Evolutionary conservation across 2,888 invertebrate genomes (phyloP).

Genomic region (Cryptops parisi): DNA sequence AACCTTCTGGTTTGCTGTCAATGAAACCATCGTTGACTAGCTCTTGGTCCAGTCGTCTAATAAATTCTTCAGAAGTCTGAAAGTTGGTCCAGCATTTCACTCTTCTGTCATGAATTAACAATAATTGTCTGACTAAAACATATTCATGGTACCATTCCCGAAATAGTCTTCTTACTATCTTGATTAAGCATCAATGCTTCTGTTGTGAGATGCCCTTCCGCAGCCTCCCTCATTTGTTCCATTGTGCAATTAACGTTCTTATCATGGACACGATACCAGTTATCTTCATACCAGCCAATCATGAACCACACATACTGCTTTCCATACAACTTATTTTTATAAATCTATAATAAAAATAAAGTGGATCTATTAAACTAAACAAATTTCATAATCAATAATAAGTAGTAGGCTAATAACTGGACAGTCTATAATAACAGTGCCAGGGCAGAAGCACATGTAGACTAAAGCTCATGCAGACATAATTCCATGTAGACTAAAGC

Average conservation of each 20-base stretch:
- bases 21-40: slow-evolving; percentile 67
- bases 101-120: no score
- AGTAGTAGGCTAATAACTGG: no score
- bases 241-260: slow-evolving; percentile 79
- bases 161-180: slow-evolving; percentile 74
- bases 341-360: slow-evolving; percentile 37
- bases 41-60: slow-evolving; percentile 63
- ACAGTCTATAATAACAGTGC: no score
- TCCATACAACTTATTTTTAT: slow-evolving; percentile 84
- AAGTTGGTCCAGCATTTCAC: no score
- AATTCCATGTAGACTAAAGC: no score
- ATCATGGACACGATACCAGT: slow-evolving; percentile 88
- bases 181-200: slow-evolving; percentile 99
- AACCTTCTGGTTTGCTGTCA: slow-evolving; percentile 57
- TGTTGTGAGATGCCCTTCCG: slow-evolving; percentile 95
- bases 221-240: slow-evolving; percentile 84
- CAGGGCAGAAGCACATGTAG: no score
- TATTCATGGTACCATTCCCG: slow-evolving; percentile 56
- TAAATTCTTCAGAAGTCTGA: slow-evolving; percentile 74
- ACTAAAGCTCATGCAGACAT: no score
- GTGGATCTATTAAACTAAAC: no score
- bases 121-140: not conserved
- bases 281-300: slow-evolving; percentile 99
- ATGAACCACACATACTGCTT: slow-evolving; percentile 98
- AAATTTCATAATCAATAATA: no score